Percentiles rank a stretch among this genome's conserved stretches.
phyloP scores from a whole-genome alignment of 2,888 invertebrate genomes.

The Leptothorax acervorum region DNA sequence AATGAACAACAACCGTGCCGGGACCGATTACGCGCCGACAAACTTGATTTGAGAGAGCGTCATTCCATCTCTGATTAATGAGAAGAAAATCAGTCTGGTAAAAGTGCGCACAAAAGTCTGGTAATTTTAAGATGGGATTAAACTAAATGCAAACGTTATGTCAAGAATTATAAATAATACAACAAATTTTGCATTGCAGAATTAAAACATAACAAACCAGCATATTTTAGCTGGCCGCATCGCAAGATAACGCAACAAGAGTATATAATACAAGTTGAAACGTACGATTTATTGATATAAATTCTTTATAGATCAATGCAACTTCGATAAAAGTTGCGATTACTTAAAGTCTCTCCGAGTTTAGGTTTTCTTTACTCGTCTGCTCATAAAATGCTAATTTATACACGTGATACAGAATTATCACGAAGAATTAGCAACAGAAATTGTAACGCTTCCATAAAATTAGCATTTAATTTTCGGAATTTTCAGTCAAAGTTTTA shows the following conservation, averaged over 20 bases:
- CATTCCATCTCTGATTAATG: conserved; percentile 17
- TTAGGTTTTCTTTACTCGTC: background rate
- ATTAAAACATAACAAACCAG: background rate
- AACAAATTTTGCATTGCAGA: background rate
- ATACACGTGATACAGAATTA: background rate
- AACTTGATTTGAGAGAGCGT: conserved; percentile 26
- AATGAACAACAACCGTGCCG: conserved; percentile 24
- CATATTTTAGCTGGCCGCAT: background rate
- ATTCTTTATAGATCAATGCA: background rate
- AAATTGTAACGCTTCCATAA: background rate
- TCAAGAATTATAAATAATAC: background rate
- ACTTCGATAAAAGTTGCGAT: background rate
- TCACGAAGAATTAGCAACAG: background rate
- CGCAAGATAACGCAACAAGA: background rate
- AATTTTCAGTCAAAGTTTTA: background rate
- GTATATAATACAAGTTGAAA: background rate
- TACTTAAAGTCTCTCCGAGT: background rate
- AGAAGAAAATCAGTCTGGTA: conserved; percentile 1
- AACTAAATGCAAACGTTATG: background rate
- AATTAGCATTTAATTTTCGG: background rate
- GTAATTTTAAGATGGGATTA: background rate
- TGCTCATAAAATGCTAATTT: conserved; percentile 2
- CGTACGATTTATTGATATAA: background rate
- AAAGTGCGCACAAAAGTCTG: background rate
- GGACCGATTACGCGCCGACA: conserved; percentile 8